A percentile compares a stretch with the other conserved stretches of the same genome.
Conservation (phyloP, 2,888 invertebrate genomes). For the Dichetophora obliterata region DNA sequence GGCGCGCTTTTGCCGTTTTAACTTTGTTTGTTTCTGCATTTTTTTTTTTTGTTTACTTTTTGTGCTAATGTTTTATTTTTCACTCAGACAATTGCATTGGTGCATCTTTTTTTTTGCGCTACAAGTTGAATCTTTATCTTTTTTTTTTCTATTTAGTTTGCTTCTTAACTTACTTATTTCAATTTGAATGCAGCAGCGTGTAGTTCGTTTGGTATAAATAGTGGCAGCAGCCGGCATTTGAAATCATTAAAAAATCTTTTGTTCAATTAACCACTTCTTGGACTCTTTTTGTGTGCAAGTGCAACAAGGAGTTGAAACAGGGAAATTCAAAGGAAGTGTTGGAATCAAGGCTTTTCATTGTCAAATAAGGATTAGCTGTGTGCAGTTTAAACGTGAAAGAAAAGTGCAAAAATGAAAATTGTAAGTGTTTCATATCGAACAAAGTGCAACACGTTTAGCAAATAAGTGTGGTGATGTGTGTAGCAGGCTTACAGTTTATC, state of each 20-base stretch:
- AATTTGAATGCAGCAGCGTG: constrained; percentile 17
- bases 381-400: constrained; percentile 26
- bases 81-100: neutral
- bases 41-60: constrained; percentile 34
- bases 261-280: constrained; percentile 65
- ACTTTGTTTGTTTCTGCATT: constrained; percentile 33
- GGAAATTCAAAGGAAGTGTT: neutral
- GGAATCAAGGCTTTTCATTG: constrained; percentile 27
- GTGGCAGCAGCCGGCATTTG: constrained; percentile 66
- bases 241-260: constrained; percentile 69
- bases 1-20: constrained; percentile 26
- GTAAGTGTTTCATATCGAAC: constrained; percentile 55
- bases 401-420: constrained; percentile 58
- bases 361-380: constrained; percentile 32
- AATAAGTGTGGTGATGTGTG: too few relatives aligned
- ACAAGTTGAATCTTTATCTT: constrained; percentile 11
- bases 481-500: too few relatives aligned
- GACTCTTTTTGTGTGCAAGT: constrained; percentile 24
- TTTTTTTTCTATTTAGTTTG: neutral
- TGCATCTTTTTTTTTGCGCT: neutral
- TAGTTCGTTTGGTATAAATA: constrained; percentile 64
- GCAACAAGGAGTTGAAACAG: constrained; percentile 13
- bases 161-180: constrained; percentile 19
- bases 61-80: constrained; percentile 35
- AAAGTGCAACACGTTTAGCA: too few relatives aligned